These are phyloP conservation scores for Rhabdornis inornatus DNA, from an alignment of 2,113 vertebrate species.

Conservation along the genomic window DNA sequence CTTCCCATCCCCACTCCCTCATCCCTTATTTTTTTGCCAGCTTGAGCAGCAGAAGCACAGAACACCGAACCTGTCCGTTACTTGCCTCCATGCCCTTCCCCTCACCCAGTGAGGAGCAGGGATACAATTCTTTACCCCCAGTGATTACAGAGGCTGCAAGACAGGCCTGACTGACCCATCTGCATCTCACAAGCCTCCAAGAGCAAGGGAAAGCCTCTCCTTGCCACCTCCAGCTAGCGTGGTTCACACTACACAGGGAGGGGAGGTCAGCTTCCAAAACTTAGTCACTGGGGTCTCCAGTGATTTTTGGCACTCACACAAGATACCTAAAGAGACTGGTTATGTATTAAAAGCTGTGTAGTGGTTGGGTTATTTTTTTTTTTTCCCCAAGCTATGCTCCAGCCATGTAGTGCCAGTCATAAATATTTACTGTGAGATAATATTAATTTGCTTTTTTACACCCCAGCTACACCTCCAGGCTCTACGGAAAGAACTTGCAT, in stretches of 20 bases:
- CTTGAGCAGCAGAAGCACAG: not conserved
- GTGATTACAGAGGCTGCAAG: not conserved
- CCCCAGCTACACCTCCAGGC: not conserved
- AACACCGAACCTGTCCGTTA: not conserved
- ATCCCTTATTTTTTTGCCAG: not conserved
- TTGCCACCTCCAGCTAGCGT: fast-evolving
- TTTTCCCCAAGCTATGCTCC: not conserved
- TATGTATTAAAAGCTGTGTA: not conserved
- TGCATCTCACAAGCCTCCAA: not conserved
- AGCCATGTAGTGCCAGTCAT: not conserved
- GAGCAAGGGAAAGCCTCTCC: not conserved
- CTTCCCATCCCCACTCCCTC: fast-evolving
- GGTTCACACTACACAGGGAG: not conserved
- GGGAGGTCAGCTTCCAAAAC: not conserved
- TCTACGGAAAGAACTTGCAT: not conserved
- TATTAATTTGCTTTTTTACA: not conserved
- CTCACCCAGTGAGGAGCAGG: not conserved
- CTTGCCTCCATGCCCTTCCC: not conserved
- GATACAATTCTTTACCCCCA: not conserved
- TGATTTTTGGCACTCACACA: not conserved
- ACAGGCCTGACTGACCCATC: not conserved
- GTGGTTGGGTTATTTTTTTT: fast-evolving
- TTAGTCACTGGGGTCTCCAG: not conserved
- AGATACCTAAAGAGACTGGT: not conserved
- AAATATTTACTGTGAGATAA: not conserved